Percentiles rank a stretch among this genome's conserved stretches.
These are phyloP conservation scores for Ormyrus pomaceus DNA, from an alignment of 2,888 invertebrate species.

Conservation along the genomic window DNA sequence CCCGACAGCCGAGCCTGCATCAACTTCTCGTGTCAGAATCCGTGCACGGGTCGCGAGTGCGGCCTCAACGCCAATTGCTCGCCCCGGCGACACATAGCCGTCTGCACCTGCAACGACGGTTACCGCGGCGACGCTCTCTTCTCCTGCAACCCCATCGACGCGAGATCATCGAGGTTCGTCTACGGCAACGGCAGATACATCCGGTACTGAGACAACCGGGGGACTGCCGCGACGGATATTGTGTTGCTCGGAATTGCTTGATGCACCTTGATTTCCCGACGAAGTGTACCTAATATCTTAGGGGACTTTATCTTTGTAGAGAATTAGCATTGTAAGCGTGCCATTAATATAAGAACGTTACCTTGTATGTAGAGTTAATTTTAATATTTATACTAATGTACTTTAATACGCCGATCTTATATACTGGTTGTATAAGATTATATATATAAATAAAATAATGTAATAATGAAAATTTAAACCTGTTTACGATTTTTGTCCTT, in stretches of 20 bases:
- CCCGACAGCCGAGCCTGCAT: slow-evolving; percentile 86
- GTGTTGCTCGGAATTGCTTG: background rate
- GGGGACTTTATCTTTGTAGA: slow-evolving; percentile 10
- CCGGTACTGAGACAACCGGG: slow-evolving; percentile 41
- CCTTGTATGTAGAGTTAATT: slow-evolving; percentile 22
- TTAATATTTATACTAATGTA: slow-evolving; percentile 33
- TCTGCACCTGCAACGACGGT: slow-evolving; percentile 88
- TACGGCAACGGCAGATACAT: slow-evolving; percentile 52
- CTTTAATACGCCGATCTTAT: slow-evolving; percentile 13
- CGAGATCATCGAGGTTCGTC: slow-evolving; percentile 43
- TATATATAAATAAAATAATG: slow-evolving; percentile 25
- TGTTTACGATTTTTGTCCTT: too few species aligned
- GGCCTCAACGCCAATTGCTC: slow-evolving; percentile 86
- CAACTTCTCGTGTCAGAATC: slow-evolving; percentile 83
- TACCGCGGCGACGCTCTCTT: slow-evolving; percentile 79
- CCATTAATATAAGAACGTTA: slow-evolving; percentile 37
- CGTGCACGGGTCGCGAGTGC: slow-evolving; percentile 85
- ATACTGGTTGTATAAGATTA: slow-evolving; percentile 10
- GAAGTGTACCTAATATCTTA: background rate
- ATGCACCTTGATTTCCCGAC: background rate
- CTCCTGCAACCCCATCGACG: slow-evolving; percentile 74
- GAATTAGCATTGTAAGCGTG: slow-evolving; percentile 39
- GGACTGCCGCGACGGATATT: background rate
- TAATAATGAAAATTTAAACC: background rate
- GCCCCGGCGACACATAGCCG: slow-evolving; percentile 86